phyloP scores from a whole-genome alignment of 1,140 invertebrate genomes.

The Psix sp. region DNA sequence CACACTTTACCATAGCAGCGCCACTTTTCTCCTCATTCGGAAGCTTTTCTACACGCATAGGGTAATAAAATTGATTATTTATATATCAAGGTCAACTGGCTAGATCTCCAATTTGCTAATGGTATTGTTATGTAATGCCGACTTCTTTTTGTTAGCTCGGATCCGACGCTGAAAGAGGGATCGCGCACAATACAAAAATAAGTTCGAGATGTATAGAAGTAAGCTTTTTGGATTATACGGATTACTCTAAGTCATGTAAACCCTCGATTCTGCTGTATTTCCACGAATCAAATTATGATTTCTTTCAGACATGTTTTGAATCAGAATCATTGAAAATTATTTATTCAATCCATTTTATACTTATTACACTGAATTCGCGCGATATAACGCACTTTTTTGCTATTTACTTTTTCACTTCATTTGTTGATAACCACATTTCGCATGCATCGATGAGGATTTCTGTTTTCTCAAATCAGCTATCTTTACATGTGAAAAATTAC shows the following conservation, averaged over 20 bases:
- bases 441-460: too few relatives aligned
- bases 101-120: conserved; percentile 50
- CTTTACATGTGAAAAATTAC: too few relatives aligned
- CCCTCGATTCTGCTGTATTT: conserved; percentile 8
- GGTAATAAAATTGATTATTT: conserved; percentile 29
- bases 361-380: too few relatives aligned
- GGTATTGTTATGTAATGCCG: conserved; percentile 48
- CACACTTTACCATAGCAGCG: neutral
- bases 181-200: conserved; percentile 21
- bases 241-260: conserved; percentile 7
- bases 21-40: neutral
- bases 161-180: conserved; percentile 30
- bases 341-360: too few relatives aligned
- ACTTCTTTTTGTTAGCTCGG: conserved; percentile 42
- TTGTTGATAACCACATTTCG: too few relatives aligned
- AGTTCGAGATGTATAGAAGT: conserved; percentile 13
- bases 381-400: too few relatives aligned
- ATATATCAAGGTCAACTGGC: conserved; percentile 23
- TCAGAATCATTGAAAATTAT: too few relatives aligned
- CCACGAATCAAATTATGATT: neutral
- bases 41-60: conserved; percentile 18
- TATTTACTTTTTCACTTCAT: too few relatives aligned
- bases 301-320: too few relatives aligned
- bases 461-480: too few relatives aligned
- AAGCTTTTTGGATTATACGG: conserved; percentile 10